phyloP scores from a whole-genome alignment of 2,113 vertebrate species.

The Felis catus region DNA sequence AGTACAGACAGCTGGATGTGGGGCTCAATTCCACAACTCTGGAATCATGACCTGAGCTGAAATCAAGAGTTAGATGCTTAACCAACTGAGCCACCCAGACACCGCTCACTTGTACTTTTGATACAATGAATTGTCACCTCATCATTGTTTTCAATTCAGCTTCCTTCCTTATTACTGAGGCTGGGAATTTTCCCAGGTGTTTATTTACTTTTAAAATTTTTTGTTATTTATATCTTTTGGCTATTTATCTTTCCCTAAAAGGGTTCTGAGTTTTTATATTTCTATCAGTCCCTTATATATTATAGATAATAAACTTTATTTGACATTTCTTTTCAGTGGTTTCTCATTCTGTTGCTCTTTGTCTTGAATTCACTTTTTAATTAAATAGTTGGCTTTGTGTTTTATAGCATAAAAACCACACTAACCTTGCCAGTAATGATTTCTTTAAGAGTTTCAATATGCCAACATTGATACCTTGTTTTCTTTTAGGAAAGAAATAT shows the following conservation, averaged over 20 bases:
- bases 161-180: slow-evolving; percentile 6
- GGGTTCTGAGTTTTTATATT: not conserved
- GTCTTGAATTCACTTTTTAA: slow-evolving; percentile 15
- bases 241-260: not conserved
- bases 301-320: not conserved
- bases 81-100: too few relatives aligned
- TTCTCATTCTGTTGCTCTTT: not conserved
- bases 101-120: not conserved
- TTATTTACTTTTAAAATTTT: not conserved
- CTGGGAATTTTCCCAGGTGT: not conserved
- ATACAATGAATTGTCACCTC: not conserved
- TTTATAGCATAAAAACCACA: not conserved
- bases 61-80: too few relatives aligned
- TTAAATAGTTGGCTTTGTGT: slow-evolving; percentile 3
- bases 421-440: not conserved
- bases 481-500: not conserved
- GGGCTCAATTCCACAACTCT: too few relatives aligned
- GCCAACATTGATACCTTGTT: not conserved
- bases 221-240: slow-evolving; percentile 6
- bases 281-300: not conserved
- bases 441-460: slow-evolving; percentile 9
- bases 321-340: not conserved
- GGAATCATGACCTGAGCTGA: too few relatives aligned
- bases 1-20: too few relatives aligned
- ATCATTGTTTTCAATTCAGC: slow-evolving; percentile 14